Base-by-base conservation (phyloP, 35 echinoderm and acorn worm species). In the Ptychodera flava region DNA sequence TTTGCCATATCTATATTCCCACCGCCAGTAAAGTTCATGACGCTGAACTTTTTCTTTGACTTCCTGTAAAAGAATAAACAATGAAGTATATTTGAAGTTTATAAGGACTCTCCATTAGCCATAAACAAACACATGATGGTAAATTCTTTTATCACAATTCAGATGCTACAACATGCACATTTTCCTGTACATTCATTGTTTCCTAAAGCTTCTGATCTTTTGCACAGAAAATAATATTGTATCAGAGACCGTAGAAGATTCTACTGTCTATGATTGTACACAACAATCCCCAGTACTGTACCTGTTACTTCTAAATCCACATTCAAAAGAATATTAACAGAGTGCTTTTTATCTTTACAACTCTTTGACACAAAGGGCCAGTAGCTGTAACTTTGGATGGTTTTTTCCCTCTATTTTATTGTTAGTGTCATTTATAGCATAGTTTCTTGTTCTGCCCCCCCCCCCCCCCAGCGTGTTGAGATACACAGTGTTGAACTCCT, bases 21-120 rank as follows among this genome's bases (percentile, higher is more conserved):
- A 88, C 83, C 82, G 79, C 81, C 31, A 77, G 88, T 94, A 38
- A 94, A 91, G 53, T 91, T 86, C 86, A 94, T 94, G 33, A 94
- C 90, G 85, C 90, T 94, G 84, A 88, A 94, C 75, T 80, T 89
- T 37, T 89, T 91, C 78, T 78, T 81, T 29, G 79, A 31, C 15
- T 88, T 91, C 36, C 93, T 94, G 32, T 28, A 75, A 84, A 83
- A 30, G 83, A 85, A 78, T 84, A 88, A 29, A 28, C n/a, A n/a
- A 77, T 77, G 75, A 80, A 64, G 45, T 12, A 64, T 12, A 64
- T 22, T 6, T 64, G 45, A 64, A 22, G 22, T 12, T 64, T n/a
- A n/a, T 64, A 22, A 64, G 45, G 45, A 64, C 45, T 22, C 22
- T 22, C 6, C 22, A 22, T 64, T 64, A 22, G 45, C 6, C 45